Conservation (phyloP, 2,113 vertebrate species). For the Xenus cinereus region DNA sequence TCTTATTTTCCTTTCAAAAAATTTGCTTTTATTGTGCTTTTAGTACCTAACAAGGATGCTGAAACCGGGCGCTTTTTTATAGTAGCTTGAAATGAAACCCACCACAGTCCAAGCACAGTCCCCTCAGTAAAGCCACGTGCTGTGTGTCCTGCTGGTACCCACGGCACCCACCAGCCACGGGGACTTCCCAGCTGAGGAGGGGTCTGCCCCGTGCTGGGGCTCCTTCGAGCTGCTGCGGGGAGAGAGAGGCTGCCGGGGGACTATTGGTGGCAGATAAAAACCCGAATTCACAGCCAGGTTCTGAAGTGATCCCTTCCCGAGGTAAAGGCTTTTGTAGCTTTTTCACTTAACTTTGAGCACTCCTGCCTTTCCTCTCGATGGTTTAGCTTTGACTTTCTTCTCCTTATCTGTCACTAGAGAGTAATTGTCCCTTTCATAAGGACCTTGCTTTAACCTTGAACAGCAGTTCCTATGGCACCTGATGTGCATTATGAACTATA, state of each 20-base stretch:
- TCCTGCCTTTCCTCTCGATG: not conserved
- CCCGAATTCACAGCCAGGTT: not conserved
- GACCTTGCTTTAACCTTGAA: conserved; percentile 61
- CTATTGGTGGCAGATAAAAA: not conserved
- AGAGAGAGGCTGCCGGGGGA: not conserved
- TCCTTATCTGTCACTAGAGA: conserved; percentile 36
- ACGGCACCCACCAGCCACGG: rapidly evolving
- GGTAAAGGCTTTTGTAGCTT: conserved; percentile 28
- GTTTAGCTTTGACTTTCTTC: conserved; percentile 53
- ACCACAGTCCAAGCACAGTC: not conserved
- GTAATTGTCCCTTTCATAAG: conserved; percentile 56
- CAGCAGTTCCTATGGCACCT: conserved; percentile 40
- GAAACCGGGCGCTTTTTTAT: not conserved
- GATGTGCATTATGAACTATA: conserved; percentile 31
- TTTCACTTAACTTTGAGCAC: conserved; percentile 33
- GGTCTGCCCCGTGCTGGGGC: rapidly evolving
- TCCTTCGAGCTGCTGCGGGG: rapidly evolving
- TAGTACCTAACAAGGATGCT: not conserved
- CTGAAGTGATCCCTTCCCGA: not conserved
- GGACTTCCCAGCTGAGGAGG: not conserved
- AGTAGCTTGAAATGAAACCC: not conserved
- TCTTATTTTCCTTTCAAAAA: not conserved
- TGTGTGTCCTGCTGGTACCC: not conserved
- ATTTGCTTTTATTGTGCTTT: not conserved
- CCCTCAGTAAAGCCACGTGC: not conserved